Evolutionary conservation across 2,797 vertebrate species (phyloP), one percentile per base, ranked within the genome.

Genomic region (Philypnodon macrostomus): DNA sequence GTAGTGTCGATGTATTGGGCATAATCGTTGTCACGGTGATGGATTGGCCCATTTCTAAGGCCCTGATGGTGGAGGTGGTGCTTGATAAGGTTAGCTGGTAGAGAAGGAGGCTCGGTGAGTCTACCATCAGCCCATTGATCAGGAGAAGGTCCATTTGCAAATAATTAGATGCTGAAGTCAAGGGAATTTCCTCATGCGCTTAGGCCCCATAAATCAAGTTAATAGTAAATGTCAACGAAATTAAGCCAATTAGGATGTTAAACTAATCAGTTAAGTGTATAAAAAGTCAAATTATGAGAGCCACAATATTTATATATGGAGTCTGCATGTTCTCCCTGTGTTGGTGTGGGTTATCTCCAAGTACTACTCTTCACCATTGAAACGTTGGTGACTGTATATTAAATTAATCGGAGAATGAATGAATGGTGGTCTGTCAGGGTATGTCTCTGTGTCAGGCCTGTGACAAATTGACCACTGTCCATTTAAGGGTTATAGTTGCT

Each of bases 11-110:
- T 58, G 40, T 47, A 41, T 48, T 56, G 52, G 54, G 55, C 57
- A 46, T 63, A 37, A 15, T 2, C 27, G 59, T 64, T 77, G 76
- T 75, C 76, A 58, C 11, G 9, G 38, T 65, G 79, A 83, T 64
- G 49, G 63, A 88, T 81, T 24, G 59, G 55, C 47, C 68, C 14
- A 57, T 75, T 81, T 77, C 47, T 63, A 57, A 55, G 32, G 36
- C 34, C 34, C 1, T 51, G 39, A 55, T 39, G 39, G 47, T 15
- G 21, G 27, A 26, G 31, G 39, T 34, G 49, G 48, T 26, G 31
- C 41, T n/a, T 34, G 33, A 61, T 55, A 32, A 62, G 34, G 39
- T 37, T 41, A 47, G 40, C 46, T 57, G 57, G 47, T 42, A 19
- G 38, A 67, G 58, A 7, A 46, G 54, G 45, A 60, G 26, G 29